Evolutionary conservation across 2,888 invertebrate genomes (phyloP), one percentile per base, ranked within the genome.

Genomic region (Andrena marginata): DNA sequence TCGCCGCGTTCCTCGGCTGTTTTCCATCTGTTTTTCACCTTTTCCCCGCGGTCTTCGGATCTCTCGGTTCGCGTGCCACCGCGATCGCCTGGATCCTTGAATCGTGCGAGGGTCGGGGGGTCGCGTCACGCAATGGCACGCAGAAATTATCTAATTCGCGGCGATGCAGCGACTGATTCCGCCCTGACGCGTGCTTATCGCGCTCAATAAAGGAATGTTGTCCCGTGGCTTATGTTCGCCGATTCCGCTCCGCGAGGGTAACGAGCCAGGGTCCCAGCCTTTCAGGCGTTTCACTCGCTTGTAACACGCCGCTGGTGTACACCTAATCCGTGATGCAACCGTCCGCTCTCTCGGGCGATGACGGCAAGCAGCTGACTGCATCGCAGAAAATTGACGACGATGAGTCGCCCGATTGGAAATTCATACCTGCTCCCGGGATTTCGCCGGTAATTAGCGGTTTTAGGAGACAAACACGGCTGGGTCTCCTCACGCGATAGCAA

Each of bases 321-420:
- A 33, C 51, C 51, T 49, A 68, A 72, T 72, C 63, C 65, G 51
- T 67, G 77, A 70, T 64, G 80, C 49, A 80, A 68, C 63, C 31
- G 29, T 29, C 54, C 20, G 1, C 33, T 42, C 42, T 42, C 42
- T 42, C 33, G 2, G 2, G 29, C 16, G 56, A 51, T 10, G 29
- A 23, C 64, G 49, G 10, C 49, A 48, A 51, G 31, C 54, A 56
- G 80, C 70, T 42, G 42, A 68, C 65, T 29, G 60, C 33, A 35
- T 69, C 49, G 51, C 13, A 20, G 82, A 56, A 82, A 77, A 82
- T 82, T 82, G 82, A 26, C 82, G 35, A 59, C 64, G 69, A 73
- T 73, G 77, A 82, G 68, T 82, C 72, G 80, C 10, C 10, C 29
- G 72, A 68, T 76, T 59, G 72, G 60, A 68, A 68, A 78, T 65